Base-by-base conservation (phyloP, 2,888 invertebrate genomes). In the Hesperia comma region DNA sequence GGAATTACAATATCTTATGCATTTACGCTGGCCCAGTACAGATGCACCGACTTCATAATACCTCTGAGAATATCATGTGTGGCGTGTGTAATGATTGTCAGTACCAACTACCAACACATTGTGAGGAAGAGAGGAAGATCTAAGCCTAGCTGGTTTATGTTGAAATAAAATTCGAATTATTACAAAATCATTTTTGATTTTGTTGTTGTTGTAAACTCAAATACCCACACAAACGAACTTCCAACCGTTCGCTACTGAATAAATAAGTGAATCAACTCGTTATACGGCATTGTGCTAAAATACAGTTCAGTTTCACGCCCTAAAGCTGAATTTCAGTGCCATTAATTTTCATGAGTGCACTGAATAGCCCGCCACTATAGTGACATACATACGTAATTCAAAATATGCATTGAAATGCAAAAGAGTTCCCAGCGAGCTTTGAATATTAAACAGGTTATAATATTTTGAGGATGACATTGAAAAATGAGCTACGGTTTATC, bases 351-450 rank as follows among this genome's bases (percentile, higher is more conserved):
- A 63, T 41, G 51, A 64, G 64, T 64, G 64, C 64, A 37, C 41
- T 53, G 57, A 53, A 64, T 53, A 49, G 40, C 40, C 26, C 32
- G 41, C 41, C 58, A 41, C 62, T 33, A 32, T 43, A 56, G n/a
- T 49, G 64, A 58, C 58, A 64, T 64, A 58, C 58, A 66, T 60
- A 60, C 58, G 60, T 66, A 55, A 66, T 60, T 54, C 66, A 66
- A 46, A 66, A 66, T 66, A 66, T 66, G 66, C 66, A 66, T 66
- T 66, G 66, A 66, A 66, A 66, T 66, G 66, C 60, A 66, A 66
- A 66, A 66, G 43, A 61, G 66, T 54, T 54, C 54, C 54, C 46
- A 19, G 33, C 41, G 54, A 41, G 37, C 54, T 60, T 63, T 66
- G 64, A 66, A 66, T 66, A 66, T 66, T 53, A 64, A 64, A 60